Base-by-base conservation (phyloP, 2,797 vertebrate species). In the Lithobates pipiens region DNA sequence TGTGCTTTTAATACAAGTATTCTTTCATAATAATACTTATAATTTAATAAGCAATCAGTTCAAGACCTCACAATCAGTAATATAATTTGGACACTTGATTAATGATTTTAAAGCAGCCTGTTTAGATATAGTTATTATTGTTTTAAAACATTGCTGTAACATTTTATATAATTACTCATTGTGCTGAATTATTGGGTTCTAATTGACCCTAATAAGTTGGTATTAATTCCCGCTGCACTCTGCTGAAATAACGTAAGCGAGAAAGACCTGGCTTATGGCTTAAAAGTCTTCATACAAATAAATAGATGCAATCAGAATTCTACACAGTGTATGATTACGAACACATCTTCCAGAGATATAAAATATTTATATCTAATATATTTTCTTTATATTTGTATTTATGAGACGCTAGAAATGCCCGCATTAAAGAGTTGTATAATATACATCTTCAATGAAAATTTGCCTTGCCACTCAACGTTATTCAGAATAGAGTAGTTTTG, bases 281-380 rank as follows among this genome's bases (percentile, higher is more conserved):
- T 77, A 77, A 13, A 27, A 67, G 11, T 39, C 65, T 29, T 44
- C 44, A 42, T 44, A 67, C 34, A 10, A 44, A 27, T 65, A 65
- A 67, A 63, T 67, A 67, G 61, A 78, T 67, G 18, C 15, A 79
- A 67, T 68, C 36, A 79, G 23, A n/a, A 79, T 44, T 27, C 34
- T 68, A 32, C 77, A 67, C 11, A 44, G 39, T 65, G 21, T 42
- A 77, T 77, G 32, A 67, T 42, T 77, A 42, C 39, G 36, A 63
- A 67, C 61, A 25, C 39, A 63, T 36, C 23, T 25, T 61, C 34
- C 6, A 9, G 70, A 36, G 23, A 42, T 73, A 39, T 72, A 16
- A 81, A 73, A 61, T 73, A 72, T 81, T 80, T 54, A 80, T 80
- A 32, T 54, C 25, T 15, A 54, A 80, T 70, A 80, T 57, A 71